phyloP scores from a whole-genome alignment of 2,113 vertebrate species.

The Arenaria interpres region DNA sequence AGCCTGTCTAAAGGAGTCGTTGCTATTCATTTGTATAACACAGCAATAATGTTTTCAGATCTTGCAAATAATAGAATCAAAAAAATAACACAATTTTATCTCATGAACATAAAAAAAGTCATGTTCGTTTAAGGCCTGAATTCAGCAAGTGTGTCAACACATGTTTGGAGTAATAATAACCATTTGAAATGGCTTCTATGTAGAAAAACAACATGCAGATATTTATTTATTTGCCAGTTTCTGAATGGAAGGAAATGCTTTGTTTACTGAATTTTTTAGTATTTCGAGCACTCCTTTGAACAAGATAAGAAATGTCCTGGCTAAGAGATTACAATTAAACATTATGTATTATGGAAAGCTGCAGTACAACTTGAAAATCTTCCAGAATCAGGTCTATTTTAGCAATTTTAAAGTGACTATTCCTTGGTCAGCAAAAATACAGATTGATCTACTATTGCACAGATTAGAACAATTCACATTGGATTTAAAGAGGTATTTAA shows the following conservation, averaged over 20 bases:
- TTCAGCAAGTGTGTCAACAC: not conserved
- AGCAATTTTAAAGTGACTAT: not conserved
- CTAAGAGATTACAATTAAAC: not conserved
- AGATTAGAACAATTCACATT: not conserved
- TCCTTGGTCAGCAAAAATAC: not conserved
- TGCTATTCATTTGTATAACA: constrained; percentile 1
- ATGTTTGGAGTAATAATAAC: not conserved
- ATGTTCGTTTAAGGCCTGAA: not conserved
- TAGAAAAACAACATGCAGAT: not conserved
- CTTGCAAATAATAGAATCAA: not conserved
- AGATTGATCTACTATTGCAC: not conserved
- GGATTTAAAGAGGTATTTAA: not conserved
- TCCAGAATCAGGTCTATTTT: not conserved
- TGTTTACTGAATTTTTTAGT: not conserved
- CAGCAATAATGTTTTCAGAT: constrained; percentile 5
- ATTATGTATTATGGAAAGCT: not conserved
- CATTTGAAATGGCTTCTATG: not conserved
- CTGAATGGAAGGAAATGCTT: not conserved
- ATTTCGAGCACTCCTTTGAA: not conserved
- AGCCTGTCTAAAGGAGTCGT: not conserved
- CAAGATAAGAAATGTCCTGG: not conserved
- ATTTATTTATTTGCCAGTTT: not conserved
- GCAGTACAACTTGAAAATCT: not conserved
- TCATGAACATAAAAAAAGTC: constrained; percentile 21
- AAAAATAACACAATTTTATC: not conserved